Conservation (phyloP, 2,888 invertebrate species). For the Meteorus cinctellus region DNA sequence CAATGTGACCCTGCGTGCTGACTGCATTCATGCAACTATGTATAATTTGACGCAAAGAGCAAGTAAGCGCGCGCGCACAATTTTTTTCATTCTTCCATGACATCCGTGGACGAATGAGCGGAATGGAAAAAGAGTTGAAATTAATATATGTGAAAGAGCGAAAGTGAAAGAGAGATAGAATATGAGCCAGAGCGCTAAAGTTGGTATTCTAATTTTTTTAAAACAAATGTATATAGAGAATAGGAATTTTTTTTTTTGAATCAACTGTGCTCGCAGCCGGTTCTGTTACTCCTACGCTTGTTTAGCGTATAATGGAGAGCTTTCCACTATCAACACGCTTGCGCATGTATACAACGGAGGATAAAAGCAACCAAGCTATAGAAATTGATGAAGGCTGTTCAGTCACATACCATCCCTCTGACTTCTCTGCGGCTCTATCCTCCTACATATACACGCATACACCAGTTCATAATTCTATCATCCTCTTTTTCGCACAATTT, state of each 20-base stretch:
- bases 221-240: neutral
- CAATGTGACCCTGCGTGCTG: neutral
- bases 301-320: slow-evolving; percentile 55
- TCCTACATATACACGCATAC: neutral
- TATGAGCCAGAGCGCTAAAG: neutral
- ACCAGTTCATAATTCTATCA: neutral
- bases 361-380: slow-evolving; percentile 19
- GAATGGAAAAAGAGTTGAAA: neutral
- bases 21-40: slow-evolving; percentile 30
- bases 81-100: neutral
- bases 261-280: slow-evolving; percentile 53
- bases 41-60: slow-evolving; percentile 5
- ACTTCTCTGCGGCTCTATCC: neutral
- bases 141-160: neutral
- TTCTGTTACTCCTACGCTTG: slow-evolving; percentile 57
- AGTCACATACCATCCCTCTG: slow-evolving; percentile 1
- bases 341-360: slow-evolving; percentile 45
- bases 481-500: neutral
- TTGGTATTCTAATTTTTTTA: neutral
- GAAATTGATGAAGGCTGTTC: slow-evolving; percentile 42
- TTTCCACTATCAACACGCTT: slow-evolving; percentile 58
- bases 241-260: slow-evolving; percentile 16
- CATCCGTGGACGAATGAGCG: neutral
- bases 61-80: slow-evolving; percentile 26
- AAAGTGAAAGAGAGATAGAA: neutral